Evolutionary conservation across 2,113 vertebrate genomes (phyloP), one percentile per base, ranked within the genome.

Genomic region (Odocoileus hemionus): DNA sequence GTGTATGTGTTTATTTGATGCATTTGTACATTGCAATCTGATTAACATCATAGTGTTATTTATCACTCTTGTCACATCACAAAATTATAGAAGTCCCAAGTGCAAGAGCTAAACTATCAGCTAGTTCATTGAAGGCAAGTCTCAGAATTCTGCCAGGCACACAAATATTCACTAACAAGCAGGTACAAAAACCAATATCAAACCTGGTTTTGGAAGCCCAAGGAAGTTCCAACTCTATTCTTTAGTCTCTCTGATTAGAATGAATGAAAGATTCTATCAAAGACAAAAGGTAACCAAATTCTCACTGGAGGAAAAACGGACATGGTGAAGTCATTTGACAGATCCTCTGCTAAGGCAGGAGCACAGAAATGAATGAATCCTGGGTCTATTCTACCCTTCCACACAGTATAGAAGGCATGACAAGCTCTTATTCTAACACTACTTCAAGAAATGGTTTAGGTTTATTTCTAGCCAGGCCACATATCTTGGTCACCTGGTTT

Each of bases 31-130:
- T 11, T 26, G 39, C 2, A 2, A 2, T 58, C 3, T n/a, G 30
- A 33, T 58, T 47, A 25, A 55, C 12, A 14, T 33, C 3, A 5
- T 14, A 61, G 39, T 7, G 54, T 23, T 33, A 21, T 12, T 86
- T 25, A 47, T 33, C 13, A n/a, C 10, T 1, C 6, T 1, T 10
- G 7, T 19, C n/a, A 21, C 11, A 25, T 74, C 10, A 0, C 0
- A 4, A 39, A 17, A 54, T 28, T 4, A 36, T 28, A n/a, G 3
- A 57, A 1, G 0, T 13, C 7, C 25, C 28, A 47, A 45, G 25
- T 86, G 12, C 16, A 86, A 30, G 55, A 52, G 5, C 9, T 8
- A 64, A 43, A 50, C 3, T 70, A 4, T 16, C 5, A 76, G 45
- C 13, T 2, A 43, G 52, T 50, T 89, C 54, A 58, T 14, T 16